phyloP scores from a whole-genome alignment of 1,140 invertebrate species.

The Drosophila nigrodunni region DNA sequence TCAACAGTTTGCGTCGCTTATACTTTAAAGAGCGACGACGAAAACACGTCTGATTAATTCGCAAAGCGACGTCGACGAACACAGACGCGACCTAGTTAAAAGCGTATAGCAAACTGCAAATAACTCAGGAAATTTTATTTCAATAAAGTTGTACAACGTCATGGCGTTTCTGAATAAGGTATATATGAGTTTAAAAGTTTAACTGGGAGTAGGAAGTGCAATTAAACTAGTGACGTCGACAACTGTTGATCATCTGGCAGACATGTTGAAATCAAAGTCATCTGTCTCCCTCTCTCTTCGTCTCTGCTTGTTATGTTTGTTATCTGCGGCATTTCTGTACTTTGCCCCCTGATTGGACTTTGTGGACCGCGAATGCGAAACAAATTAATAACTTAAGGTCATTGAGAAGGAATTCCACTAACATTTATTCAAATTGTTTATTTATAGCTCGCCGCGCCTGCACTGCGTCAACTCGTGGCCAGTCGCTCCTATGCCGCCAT shows the following conservation, averaged over 20 bases:
- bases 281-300: neutral
- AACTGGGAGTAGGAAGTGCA: constrained; percentile 17
- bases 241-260: constrained; percentile 39
- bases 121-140: constrained; percentile 29
- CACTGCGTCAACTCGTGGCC: constrained; percentile 74
- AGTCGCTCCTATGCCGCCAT: constrained; percentile 69
- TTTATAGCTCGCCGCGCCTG: constrained; percentile 62
- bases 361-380: constrained; percentile 23
- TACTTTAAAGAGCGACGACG: constrained; percentile 17
- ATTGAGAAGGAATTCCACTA: constrained; percentile 24
- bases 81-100: constrained; percentile 56
- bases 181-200: constrained; percentile 24
- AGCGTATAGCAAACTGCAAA: constrained; percentile 25
- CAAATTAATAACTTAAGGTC: constrained; percentile 16
- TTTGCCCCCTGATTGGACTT: constrained; percentile 63
- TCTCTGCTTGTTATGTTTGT: constrained; percentile 9
- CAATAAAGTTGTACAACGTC: constrained; percentile 25
- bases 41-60: constrained; percentile 65
- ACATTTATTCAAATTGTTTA: constrained; percentile 21
- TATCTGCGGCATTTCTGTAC: constrained; percentile 58
- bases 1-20: constrained; percentile 10
- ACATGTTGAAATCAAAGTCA: constrained; percentile 35
- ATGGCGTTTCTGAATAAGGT: constrained; percentile 83
- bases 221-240: constrained; percentile 21
- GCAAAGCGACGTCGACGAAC: constrained; percentile 50